Base-by-base conservation (phyloP, 2,797 vertebrate genomes). In the Scomberomorus guttatus region DNA sequence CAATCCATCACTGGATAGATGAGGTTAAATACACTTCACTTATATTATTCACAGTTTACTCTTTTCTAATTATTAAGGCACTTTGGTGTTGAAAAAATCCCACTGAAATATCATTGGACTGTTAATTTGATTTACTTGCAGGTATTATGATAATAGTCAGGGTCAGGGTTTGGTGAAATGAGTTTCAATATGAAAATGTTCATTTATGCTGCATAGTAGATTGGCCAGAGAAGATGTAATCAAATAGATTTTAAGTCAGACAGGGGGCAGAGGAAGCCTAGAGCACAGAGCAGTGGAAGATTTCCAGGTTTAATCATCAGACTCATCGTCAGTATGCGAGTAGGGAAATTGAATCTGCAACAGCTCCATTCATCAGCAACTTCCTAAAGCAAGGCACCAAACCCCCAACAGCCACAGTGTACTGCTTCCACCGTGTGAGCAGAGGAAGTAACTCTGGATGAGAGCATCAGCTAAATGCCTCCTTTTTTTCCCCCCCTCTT, bases 401-500 rank as follows among this genome's bases (percentile, higher is more conserved):
- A 58, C 22, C 46, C 42, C 39, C 10, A 44, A 46, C 9, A 32
- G 64, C 56, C n/a, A n/a, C 34, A 34, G 12, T 24, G 5, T 17
- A 27, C 25, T 67, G 44, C 46, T 59, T 65, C 22, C n/a, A 14
- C 42, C 54, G 32, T 59, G 29, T 58, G 69, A 64, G n/a, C 12
- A 11, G 37, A 27, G 13, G 39, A 20, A 50, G 44, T 50, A 18
- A 20, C 44, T 17, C 37, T 14, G 13, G 13, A 42, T 42, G 14
- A 50, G 46, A n/a, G 46, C 46, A 17, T 48, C 44, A 18, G 17
- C 44, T 48, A 18, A 48, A 48, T 6, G 13, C 20, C 17, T 60
- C 17, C 2, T 60, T 14, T 4, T 42, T 13, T 42, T 15, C 0
- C 20, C 7, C 2, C 20, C 12, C 74, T 90, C 58, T 96, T 96